Evolutionary conservation across 2,797 vertebrate species (phyloP).

Genomic region (Coregonus sp.): DNA sequence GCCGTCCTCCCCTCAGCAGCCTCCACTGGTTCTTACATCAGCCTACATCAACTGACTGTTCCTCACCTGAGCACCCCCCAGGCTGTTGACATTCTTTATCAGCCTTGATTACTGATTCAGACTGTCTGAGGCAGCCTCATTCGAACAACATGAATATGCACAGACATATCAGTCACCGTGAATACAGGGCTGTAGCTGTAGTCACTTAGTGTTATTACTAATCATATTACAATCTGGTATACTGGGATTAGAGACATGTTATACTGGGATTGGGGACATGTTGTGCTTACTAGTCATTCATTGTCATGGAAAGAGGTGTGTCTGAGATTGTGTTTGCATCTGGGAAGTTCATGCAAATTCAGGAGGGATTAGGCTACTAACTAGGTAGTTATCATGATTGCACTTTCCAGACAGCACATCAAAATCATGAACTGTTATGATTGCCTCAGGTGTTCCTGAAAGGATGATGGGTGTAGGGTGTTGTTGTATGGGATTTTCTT

Average conservation of each 20-base stretch:
- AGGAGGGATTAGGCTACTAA: background rate
- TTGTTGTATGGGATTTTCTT: conserved; percentile 2
- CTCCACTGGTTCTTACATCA: too few relatives aligned
- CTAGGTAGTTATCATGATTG: background rate
- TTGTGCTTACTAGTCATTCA: conserved; percentile 26
- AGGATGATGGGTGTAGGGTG: background rate
- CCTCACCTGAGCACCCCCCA: too few relatives aligned
- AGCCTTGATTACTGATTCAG: too few relatives aligned
- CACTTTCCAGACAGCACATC: background rate
- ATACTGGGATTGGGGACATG: conserved; percentile 15
- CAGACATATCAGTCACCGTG: too few relatives aligned
- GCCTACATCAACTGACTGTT: too few relatives aligned
- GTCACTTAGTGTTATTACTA: background rate
- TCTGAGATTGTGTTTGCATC: conserved; percentile 23
- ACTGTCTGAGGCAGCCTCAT: too few relatives aligned
- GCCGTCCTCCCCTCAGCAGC: too few relatives aligned
- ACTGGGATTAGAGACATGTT: too few relatives aligned
- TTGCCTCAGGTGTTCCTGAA: background rate
- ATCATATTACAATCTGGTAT: background rate
- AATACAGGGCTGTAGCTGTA: background rate
- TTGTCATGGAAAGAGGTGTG: conserved; percentile 29
- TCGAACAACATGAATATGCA: too few relatives aligned
- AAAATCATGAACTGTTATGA: background rate
- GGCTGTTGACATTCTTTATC: too few relatives aligned
- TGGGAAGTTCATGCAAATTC: conserved; percentile 17